These are phyloP conservation scores for Crax fasciolata DNA, from an alignment of 2,797 vertebrate species.

Conservation along the genomic window DNA sequence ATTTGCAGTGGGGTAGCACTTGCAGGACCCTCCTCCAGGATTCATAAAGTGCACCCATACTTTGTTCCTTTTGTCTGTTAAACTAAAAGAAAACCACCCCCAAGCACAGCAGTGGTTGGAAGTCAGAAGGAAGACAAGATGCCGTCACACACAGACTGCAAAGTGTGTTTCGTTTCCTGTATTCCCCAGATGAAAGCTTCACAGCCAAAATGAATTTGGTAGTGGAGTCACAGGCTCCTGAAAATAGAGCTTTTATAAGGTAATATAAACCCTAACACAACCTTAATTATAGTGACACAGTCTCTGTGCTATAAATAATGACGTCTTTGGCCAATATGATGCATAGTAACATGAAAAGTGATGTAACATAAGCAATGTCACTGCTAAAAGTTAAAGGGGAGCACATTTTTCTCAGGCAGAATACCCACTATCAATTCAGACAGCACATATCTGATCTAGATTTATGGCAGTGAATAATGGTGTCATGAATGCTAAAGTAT, in stretches of 20 bases:
- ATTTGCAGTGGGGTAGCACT: neutral
- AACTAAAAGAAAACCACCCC: neutral
- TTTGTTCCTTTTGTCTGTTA: neutral
- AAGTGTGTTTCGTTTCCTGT: neutral
- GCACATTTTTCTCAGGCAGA: slow-evolving; percentile 61
- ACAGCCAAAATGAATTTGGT: slow-evolving; percentile 5
- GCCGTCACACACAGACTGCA: neutral
- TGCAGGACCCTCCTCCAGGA: neutral
- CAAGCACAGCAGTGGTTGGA: neutral
- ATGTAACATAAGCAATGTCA: slow-evolving; percentile 71
- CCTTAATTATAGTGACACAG: slow-evolving; percentile 64
- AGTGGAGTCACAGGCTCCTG: slow-evolving; percentile 26
- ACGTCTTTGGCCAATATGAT: slow-evolving; percentile 58
- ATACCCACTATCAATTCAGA: slow-evolving; percentile 57
- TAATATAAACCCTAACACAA: slow-evolving; percentile 60
- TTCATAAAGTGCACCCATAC: neutral
- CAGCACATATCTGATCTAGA: slow-evolving; percentile 60
- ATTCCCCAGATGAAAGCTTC: neutral
- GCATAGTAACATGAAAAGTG: slow-evolving; percentile 55
- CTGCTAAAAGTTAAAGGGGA: slow-evolving; percentile 73
- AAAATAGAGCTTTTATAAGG: slow-evolving; percentile 66
- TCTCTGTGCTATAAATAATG: slow-evolving; percentile 52
- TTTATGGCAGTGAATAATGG: slow-evolving; percentile 64
- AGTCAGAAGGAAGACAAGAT: neutral
- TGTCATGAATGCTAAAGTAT: slow-evolving; percentile 71